Base-by-base conservation (phyloP, 2,113 vertebrate genomes). In the Gasterosteus nipponicus region DNA sequence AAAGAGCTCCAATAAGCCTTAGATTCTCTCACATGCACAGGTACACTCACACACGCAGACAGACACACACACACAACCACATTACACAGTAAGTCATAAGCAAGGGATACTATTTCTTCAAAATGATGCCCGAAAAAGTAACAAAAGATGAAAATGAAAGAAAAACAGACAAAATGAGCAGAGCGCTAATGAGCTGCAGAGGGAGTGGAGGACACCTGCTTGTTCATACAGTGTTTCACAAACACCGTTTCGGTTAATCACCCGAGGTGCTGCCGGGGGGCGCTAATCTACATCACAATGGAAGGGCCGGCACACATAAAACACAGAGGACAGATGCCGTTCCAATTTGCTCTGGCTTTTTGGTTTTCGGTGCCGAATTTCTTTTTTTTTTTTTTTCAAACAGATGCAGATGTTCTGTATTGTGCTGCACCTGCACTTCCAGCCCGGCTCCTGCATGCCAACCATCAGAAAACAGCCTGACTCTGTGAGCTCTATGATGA, bases 161-260 rank as follows among this genome's bases (percentile, higher is more conserved):
- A 70, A 87, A 83, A 7, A 65, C 65, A 82, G 82, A 69, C 69
- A 81, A 87, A 91, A 90, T 80, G 77, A 78, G 83, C 15, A 5
- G 62, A 58, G 87, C 69, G 81, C 70, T 93, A 92, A 93, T 92
- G 91, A 93, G 91, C 86, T 86, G 87, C 88, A 84, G 82, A 80
- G 92, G 92, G 91, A 93, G 72, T 16, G 71, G 87, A 84, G 79
- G 87, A 91, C 89, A 91, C 90, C 92, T 92, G 90, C 90, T 92
- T 91, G 90, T 91, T 89, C 92, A 80, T 77, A 81, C 81, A 83
- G 53, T 79, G 77, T 57, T 75, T 82, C 85, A 79, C 81, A 86
- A 91, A 90, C 87, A 89, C 77, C n/a, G 79, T 49, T 73, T 56
- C 53, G 41, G 87, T 89, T 92, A 92, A 93, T 93, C 91, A 92